phyloP scores from a whole-genome alignment of 2,888 invertebrate species.

The Phoronis australis region DNA sequence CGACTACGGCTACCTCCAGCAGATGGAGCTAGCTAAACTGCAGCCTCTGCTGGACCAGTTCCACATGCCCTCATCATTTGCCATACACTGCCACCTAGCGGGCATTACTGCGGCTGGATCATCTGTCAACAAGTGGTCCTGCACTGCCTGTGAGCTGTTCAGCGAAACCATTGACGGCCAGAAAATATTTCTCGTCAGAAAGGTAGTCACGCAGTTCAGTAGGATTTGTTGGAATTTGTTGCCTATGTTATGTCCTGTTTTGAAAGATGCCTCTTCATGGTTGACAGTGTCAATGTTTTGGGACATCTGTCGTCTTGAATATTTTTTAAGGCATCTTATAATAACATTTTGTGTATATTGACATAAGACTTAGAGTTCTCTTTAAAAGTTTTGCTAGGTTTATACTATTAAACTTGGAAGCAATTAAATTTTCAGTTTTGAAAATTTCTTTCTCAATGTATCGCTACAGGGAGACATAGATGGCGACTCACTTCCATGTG shows the following conservation, averaged over 20 bases:
- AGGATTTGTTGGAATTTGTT: too few species aligned
- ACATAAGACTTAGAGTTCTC: too few species aligned
- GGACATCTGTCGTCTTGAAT: background rate
- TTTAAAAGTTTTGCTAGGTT: too few species aligned
- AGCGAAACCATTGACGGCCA: constrained; percentile 19
- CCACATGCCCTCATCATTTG: constrained; percentile 57
- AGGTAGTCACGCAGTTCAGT: too few species aligned
- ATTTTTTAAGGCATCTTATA: background rate
- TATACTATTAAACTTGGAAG: too few species aligned
- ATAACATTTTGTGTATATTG: too few species aligned
- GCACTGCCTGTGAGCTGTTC: constrained; percentile 40
- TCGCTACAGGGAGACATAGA: constrained; percentile 31
- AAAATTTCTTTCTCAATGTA: too few species aligned
- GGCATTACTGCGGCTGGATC: constrained; percentile 66
- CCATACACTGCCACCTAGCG: constrained; percentile 64
- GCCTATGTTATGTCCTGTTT: too few species aligned
- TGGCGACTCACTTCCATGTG: constrained; percentile 59
- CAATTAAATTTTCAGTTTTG: too few species aligned
- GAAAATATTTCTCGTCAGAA: constrained; percentile 21
- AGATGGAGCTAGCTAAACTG: constrained; percentile 55
- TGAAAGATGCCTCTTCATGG: background rate
- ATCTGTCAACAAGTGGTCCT: constrained; percentile 39
- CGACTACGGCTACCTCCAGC: constrained; percentile 62
- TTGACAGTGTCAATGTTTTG: background rate
- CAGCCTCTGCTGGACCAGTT: constrained; percentile 59